Evolutionary conservation across 2,888 invertebrate genomes (phyloP).

Genomic region (Ditula angustiorana): DNA sequence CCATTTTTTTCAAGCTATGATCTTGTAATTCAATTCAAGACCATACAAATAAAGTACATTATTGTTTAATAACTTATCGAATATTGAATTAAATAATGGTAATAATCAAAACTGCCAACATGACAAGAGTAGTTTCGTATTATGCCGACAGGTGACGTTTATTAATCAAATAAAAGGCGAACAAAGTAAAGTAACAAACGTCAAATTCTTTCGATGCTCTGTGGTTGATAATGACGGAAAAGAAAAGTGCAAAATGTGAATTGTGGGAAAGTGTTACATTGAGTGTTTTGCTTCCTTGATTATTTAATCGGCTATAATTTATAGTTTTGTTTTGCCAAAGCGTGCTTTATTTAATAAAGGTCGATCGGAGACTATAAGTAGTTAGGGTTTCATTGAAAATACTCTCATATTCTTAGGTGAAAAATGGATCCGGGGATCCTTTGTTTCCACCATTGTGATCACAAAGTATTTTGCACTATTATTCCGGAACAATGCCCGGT

Average conservation of each 20-base stretch:
- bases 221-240: conserved; percentile 25
- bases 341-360: conserved; percentile 46
- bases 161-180: too few relatives aligned
- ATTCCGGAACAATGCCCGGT: conserved; percentile 92
- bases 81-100: too few relatives aligned
- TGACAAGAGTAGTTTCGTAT: too few relatives aligned
- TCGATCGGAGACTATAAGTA: conserved; percentile 44
- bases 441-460: conserved; percentile 95
- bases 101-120: too few relatives aligned
- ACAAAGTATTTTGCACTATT: conserved; percentile 92
- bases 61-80: too few relatives aligned
- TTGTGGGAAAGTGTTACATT: conserved; percentile 63
- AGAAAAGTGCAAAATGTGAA: conserved; percentile 55
- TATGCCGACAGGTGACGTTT: too few relatives aligned
- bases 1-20: too few relatives aligned
- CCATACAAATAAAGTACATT: too few relatives aligned
- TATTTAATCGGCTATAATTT: conserved; percentile 52
- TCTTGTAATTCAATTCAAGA: too few relatives aligned
- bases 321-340: conserved; percentile 51
- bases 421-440: conserved; percentile 92
- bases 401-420: conserved; percentile 50
- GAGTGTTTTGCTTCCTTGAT: conserved; percentile 64
- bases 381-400: conserved; percentile 62
- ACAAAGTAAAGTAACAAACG: too few relatives aligned
- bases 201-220: conserved; percentile 23